Evolutionary conservation across 2,888 invertebrate genomes (phyloP).

Genomic region (Andrena flavipes): DNA sequence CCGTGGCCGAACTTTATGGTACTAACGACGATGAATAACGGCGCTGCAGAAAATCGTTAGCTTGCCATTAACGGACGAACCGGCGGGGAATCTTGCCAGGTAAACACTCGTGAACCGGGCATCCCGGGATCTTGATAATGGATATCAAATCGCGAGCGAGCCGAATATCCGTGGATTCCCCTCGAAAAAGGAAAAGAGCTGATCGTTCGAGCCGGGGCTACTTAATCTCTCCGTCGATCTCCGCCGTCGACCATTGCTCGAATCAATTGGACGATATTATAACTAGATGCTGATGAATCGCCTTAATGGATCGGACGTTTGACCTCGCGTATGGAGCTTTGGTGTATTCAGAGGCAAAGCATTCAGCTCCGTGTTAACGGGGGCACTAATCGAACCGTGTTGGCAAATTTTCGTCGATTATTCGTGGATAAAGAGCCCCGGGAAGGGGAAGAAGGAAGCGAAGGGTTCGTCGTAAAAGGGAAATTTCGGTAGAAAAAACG

Average conservation of each 20-base stretch:
- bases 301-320: background rate
- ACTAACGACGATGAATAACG: conserved; percentile 72
- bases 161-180: conserved; percentile 18
- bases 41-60: conserved; percentile 74
- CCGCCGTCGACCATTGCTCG: background rate
- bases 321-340: background rate
- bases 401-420: background rate
- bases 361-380: background rate
- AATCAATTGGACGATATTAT: background rate
- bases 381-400: no score
- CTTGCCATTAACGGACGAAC: conserved; percentile 60
- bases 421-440: background rate
- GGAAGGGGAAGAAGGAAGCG: background rate
- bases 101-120: conserved; percentile 73
- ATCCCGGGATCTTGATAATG: conserved; percentile 69
- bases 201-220: background rate
- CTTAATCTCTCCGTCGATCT: background rate
- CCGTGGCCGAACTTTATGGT: conserved; percentile 70
- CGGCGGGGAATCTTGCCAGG: conserved; percentile 63
- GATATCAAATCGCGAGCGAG: conserved; percentile 62
- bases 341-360: background rate
- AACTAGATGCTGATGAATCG: background rate
- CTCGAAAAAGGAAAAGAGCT: background rate
- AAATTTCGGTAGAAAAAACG: background rate
- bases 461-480: background rate